These are phyloP conservation scores for Pygoscelis adeliae DNA, from an alignment of 2,113 vertebrate species.

Conservation along the genomic window DNA sequence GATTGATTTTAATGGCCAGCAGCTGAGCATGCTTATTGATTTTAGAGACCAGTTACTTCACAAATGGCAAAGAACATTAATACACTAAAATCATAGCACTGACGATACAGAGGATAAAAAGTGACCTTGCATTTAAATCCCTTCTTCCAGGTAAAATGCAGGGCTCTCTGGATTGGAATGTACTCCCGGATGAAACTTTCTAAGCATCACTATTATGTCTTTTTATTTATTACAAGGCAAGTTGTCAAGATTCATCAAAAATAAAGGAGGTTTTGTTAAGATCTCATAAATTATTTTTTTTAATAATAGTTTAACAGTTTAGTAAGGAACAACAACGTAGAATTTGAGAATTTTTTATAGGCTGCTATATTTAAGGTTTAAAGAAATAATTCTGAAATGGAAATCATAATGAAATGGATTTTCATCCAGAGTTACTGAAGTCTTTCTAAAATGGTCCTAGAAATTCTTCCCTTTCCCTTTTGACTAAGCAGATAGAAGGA, in stretches of 20 bases:
- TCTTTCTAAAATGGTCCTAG: not conserved
- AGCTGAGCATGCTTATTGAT: slow-evolving; percentile 72
- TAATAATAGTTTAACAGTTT: not conserved
- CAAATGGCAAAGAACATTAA: slow-evolving; percentile 70
- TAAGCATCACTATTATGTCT: not conserved
- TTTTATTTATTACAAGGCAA: not conserved
- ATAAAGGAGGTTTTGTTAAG: not conserved
- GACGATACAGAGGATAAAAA: slow-evolving; percentile 59
- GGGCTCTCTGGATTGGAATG: not conserved
- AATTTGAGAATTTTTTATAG: not conserved
- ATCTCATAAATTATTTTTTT: not conserved
- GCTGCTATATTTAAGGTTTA: not conserved
- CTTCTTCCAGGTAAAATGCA: not conserved
- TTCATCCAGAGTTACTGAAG: not conserved
- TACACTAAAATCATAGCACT: slow-evolving; percentile 43
- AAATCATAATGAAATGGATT: not conserved
- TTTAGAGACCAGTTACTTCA: slow-evolving; percentile 53
- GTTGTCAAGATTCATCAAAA: not conserved
- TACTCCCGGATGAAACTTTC: not conserved
- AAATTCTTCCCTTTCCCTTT: not conserved
- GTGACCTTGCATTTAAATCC: slow-evolving; percentile 22
- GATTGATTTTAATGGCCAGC: slow-evolving; percentile 78
- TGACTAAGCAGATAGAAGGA: not conserved
- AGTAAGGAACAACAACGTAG: not conserved
- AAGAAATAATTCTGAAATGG: not conserved